Conservation (phyloP, 1,140 invertebrate species). For the Myzus persicae region DNA sequence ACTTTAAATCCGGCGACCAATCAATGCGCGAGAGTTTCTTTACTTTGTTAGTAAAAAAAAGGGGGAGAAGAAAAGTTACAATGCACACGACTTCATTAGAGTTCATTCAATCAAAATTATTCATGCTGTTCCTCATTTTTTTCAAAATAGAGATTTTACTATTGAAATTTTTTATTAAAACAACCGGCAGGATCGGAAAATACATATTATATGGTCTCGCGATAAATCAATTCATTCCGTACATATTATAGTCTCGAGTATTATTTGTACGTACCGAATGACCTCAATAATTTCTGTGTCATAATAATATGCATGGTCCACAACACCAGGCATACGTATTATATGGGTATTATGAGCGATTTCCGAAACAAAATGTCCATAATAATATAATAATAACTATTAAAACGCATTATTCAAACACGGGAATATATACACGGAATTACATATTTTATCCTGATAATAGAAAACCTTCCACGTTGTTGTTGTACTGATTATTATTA, state of each 20-base stretch:
- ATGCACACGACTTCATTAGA: not conserved
- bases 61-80: not conserved
- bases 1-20: conserved; percentile 4
- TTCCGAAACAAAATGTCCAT: not conserved
- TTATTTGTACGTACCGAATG: not conserved
- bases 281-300: not conserved
- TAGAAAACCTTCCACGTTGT: not conserved
- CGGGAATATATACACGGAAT: not conserved
- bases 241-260: not conserved
- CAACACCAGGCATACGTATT: not conserved
- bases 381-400: not conserved
- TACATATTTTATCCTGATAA: not conserved
- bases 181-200: not conserved
- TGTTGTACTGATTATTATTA: not conserved
- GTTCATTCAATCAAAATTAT: conserved; percentile 25
- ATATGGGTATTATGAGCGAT: not conserved
- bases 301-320: not conserved
- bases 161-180: not conserved
- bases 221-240: not conserved
- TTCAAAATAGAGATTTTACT: not conserved
- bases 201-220: not conserved
- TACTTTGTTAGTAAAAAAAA: not conserved
- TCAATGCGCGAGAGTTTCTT: not conserved
- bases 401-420: not conserved
- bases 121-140: not conserved